A percentile compares a stretch with the other conserved stretches of the same genome.
Conservation (phyloP, 2,888 invertebrate species). For the Luffia ferchaultella region DNA sequence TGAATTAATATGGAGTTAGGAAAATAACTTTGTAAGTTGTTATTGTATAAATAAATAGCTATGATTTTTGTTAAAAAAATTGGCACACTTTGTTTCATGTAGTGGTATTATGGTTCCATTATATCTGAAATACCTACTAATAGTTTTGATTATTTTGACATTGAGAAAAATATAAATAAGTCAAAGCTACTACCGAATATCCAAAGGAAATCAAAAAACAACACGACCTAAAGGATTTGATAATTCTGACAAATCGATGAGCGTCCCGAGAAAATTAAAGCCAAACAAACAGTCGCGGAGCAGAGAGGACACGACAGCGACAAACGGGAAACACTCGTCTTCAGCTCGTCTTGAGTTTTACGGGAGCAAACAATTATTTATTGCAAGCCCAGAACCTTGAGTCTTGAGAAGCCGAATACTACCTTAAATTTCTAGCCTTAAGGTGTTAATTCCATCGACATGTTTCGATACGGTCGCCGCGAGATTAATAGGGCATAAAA, state of each 20-base stretch:
- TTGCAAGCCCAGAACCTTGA: slow-evolving; percentile 43
- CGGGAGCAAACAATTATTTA: slow-evolving; percentile 63
- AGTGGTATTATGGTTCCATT: no score
- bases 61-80: no score
- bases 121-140: no score
- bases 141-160: no score
- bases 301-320: slow-evolving; percentile 16
- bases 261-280: not conserved
- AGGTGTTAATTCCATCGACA: slow-evolving; percentile 26
- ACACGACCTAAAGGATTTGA: no score
- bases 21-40: no score
- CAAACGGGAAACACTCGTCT: slow-evolving; percentile 35
- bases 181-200: no score
- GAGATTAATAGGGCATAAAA: slow-evolving; percentile 66
- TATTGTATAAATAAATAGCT: no score
- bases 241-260: not conserved
- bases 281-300: slow-evolving; percentile 33
- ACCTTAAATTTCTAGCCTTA: slow-evolving; percentile 23
- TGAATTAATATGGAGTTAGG: no score
- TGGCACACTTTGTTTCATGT: no score
- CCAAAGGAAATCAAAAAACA: no score
- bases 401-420: slow-evolving; percentile 20
- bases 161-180: no score
- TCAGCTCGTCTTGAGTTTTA: slow-evolving; percentile 45
- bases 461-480: slow-evolving; percentile 32